Conservation (phyloP, 2,888 invertebrate genomes). For the Oscheius sp. region DNA sequence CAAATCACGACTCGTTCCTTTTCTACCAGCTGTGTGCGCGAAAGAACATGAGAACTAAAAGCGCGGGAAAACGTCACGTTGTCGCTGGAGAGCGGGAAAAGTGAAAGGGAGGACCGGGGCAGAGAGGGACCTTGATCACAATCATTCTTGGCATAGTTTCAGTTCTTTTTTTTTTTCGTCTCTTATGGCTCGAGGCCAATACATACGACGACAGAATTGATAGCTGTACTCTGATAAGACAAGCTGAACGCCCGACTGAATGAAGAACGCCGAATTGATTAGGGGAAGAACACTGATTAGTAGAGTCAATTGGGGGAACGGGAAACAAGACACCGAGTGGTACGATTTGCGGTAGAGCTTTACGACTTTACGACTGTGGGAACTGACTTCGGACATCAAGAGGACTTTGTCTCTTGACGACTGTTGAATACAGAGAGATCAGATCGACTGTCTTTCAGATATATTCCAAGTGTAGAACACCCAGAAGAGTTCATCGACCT, state of each 20-base stretch:
- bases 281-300: slow-evolving; percentile 4
- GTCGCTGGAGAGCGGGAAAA: slow-evolving; percentile 24
- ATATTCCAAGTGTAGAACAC: too few species aligned
- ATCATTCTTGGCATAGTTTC: background rate
- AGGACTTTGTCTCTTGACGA: background rate
- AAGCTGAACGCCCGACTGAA: slow-evolving; percentile 3
- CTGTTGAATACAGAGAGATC: background rate
- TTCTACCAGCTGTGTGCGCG: slow-evolving; percentile 13
- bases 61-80: slow-evolving; percentile 33
- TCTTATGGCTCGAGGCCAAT: slow-evolving; percentile 16
- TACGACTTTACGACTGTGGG: background rate
- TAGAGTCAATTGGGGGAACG: background rate
- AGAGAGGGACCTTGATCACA: background rate
- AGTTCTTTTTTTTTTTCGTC: slow-evolving; percentile 14
- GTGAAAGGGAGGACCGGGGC: slow-evolving; percentile 20
- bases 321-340: slow-evolving; percentile 20
- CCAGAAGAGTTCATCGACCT: background rate
- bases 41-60: slow-evolving; percentile 36
- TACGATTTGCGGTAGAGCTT: slow-evolving; percentile 16
- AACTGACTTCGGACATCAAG: background rate
- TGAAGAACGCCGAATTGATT: slow-evolving; percentile 29
- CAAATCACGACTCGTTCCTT: slow-evolving; percentile 25
- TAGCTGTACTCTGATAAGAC: slow-evolving; percentile 13
- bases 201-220: background rate
- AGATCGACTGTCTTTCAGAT: too few species aligned